Evolutionary conservation across 2,797 vertebrate species (phyloP).

Genomic region (Coluber constrictor): DNA sequence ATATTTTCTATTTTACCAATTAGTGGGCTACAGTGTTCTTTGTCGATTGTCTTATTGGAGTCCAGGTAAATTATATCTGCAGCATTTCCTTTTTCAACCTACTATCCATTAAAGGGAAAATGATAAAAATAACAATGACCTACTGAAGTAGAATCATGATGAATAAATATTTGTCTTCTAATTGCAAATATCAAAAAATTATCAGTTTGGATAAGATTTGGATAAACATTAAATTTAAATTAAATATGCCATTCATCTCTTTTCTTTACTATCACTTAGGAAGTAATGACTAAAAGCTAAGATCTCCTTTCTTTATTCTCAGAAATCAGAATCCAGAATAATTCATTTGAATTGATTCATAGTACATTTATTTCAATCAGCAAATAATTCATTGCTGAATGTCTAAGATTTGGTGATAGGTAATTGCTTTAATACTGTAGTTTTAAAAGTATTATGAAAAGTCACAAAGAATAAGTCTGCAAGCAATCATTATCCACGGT

Average conservation of each 20-base stretch:
- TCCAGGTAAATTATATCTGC: too few relatives aligned
- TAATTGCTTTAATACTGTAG: neutral
- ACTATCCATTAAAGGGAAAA: neutral
- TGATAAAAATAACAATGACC: neutral
- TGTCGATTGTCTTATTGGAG: too few relatives aligned
- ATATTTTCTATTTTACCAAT: too few relatives aligned
- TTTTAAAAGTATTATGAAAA: neutral
- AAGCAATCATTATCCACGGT: neutral
- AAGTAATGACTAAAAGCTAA: neutral
- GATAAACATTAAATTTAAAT: too few relatives aligned
- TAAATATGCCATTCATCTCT: too few relatives aligned
- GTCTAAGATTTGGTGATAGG: neutral
- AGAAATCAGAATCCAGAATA: neutral
- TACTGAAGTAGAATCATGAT: neutral
- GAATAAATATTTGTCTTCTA: neutral
- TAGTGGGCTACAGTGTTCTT: too few relatives aligned
- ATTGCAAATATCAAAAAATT: too few relatives aligned
- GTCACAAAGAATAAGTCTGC: neutral
- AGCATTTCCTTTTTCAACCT: neutral
- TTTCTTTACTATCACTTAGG: too few relatives aligned
- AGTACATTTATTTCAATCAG: neutral
- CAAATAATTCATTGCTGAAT: neutral
- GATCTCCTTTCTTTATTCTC: neutral
- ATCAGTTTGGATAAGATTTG: too few relatives aligned
- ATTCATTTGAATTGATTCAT: neutral